These are phyloP conservation scores for Linnaemya tessellans DNA, from an alignment of 2,888 invertebrate genomes.

Conservation along the genomic window DNA sequence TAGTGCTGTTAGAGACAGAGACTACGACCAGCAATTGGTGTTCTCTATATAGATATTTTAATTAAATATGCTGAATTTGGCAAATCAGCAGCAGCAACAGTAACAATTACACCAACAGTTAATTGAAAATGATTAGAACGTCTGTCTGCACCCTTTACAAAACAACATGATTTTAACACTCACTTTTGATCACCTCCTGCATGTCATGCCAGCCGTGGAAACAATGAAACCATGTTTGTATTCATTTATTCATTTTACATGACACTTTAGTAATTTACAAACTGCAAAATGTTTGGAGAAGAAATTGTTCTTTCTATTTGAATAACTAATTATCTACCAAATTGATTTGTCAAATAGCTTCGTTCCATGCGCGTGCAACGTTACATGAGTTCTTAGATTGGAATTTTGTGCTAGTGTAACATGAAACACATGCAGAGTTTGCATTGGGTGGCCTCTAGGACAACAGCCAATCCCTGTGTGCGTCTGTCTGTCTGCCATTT, in stretches of 20 bases:
- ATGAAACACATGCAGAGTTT: slow-evolving; percentile 5
- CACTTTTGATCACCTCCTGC: slow-evolving; percentile 39
- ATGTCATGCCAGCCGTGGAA: slow-evolving; percentile 22
- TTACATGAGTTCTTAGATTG: neutral
- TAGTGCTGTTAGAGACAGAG: neutral
- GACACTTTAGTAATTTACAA: slow-evolving; percentile 60
- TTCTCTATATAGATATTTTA: slow-evolving; percentile 56
- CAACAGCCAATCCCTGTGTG: neutral
- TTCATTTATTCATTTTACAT: slow-evolving; percentile 36
- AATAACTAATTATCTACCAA: slow-evolving; percentile 80
- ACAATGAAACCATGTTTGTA: slow-evolving; percentile 18
- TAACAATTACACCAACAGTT: slow-evolving; percentile 22
- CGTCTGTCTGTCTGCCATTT: neutral
- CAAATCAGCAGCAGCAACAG: slow-evolving; percentile 39
- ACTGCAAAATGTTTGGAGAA: slow-evolving; percentile 12
- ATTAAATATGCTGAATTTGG: slow-evolving; percentile 64
- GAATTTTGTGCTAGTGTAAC: neutral
- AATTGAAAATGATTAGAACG: slow-evolving; percentile 35
- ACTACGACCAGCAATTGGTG: neutral
- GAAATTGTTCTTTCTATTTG: slow-evolving; percentile 72
- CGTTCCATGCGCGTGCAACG: neutral
- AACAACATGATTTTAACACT: slow-evolving; percentile 41
- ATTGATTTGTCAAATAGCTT: slow-evolving; percentile 80
- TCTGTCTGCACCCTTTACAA: slow-evolving; percentile 28
- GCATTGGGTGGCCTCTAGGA: slow-evolving; percentile 5